phyloP scores from a whole-genome alignment of 2,888 invertebrate species.

The Caenorhabditis becei region DNA sequence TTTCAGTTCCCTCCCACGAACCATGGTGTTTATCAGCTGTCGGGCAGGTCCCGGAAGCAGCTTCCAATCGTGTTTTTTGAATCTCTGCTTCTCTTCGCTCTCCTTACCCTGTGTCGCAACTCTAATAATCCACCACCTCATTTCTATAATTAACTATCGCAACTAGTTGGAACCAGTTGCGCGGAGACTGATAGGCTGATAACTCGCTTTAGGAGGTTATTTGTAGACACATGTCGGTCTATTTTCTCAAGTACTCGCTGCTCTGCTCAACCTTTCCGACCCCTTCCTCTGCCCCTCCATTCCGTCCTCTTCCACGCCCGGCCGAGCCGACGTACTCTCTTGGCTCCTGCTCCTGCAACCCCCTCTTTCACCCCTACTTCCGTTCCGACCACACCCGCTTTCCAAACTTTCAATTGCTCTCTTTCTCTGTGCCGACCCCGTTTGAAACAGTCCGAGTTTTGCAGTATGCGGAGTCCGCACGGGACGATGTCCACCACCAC shows the following conservation, averaged over 20 bases:
- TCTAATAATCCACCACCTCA: constrained; percentile 5
- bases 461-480: constrained; percentile 62
- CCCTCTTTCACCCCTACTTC: constrained; percentile 28
- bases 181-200: constrained; percentile 38
- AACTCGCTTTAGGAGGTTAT: constrained; percentile 49
- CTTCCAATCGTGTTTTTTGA: constrained; percentile 38
- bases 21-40: constrained; percentile 42
- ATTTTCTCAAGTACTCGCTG: constrained; percentile 56
- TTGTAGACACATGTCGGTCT: constrained; percentile 57
- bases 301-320: constrained; percentile 1
- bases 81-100: constrained; percentile 19
- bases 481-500: constrained; percentile 36
- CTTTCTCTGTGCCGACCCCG: constrained; percentile 11
- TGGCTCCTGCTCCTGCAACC: constrained; percentile 15
- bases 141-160: constrained; percentile 35
- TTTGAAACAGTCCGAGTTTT: constrained; percentile 4
- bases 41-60: constrained; percentile 32
- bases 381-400: constrained; percentile 48
- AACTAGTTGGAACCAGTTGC: constrained; percentile 45
- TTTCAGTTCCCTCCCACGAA: constrained; percentile 26
- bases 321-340: constrained; percentile 21
- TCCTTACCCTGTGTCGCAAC: constrained; percentile 19
- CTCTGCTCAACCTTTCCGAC: constrained; percentile 45
- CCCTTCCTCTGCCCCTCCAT: constrained; percentile 5
- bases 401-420: constrained; percentile 11